Evolutionary conservation across 2,113 vertebrate genomes (phyloP), one percentile per base, ranked within the genome.

Genomic region (Hipposideros armiger): DNA sequence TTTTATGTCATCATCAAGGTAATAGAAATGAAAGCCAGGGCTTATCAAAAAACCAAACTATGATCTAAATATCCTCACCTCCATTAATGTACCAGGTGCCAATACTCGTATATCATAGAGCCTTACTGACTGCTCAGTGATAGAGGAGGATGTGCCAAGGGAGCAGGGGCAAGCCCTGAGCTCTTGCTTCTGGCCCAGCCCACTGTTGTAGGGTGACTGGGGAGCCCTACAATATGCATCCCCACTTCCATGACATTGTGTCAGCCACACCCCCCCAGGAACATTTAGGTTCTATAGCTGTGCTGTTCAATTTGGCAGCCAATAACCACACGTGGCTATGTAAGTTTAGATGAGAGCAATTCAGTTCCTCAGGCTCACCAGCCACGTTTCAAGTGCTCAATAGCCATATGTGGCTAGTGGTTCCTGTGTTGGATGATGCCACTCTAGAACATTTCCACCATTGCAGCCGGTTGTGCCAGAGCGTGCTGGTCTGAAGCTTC

Each of bases 401-500:
- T 16, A 40, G 50, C 58, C 47, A 17, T 1, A 0, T 13, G 52
- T 14, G 47, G 30, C 19, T 4, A 2, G 32, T 72, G 36, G 24
- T 20, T 86, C 32, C 62, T 14, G 0, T 52, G 16, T 8, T 22
- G 19, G 26, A n/a, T 2, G 28, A 45, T 0, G 3, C 7, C 7
- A 47, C 17, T 64, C 24, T 32, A 15, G 20, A 47, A 36, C 30
- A 13, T 36, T 52, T 36, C 58, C 14, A 1, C 60, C 50, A 16
- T 4, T 19, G 60, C 7, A 16, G 30, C 62, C 36, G 30, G 58
- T 66, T 50, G 67, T 86, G 3, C 22, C 74, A n/a, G 40, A 52
- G 0, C 2, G 60, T 1, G 0, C 22, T 11, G 8, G 24, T 77
- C 70, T 58, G 6, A 13, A 58, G 19, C 45, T 62, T 62, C 60